Evolutionary conservation across 2,113 vertebrate genomes (phyloP), one percentile per base, ranked within the genome.

Genomic region (Cnemophilus loriae): DNA sequence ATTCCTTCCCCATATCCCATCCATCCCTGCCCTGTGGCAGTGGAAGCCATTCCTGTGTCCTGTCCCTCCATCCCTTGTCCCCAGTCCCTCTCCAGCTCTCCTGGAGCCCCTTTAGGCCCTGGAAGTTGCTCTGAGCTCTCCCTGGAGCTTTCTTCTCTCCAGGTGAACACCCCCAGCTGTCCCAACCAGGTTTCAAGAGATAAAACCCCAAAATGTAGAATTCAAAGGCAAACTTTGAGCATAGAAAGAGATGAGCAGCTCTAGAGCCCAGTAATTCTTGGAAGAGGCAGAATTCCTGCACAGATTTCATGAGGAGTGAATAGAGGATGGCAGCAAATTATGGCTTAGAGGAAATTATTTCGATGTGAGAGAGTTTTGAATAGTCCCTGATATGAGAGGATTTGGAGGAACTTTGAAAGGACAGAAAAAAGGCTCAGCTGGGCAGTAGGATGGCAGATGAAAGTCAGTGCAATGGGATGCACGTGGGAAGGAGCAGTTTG

Each of bases 401-500:
- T 84, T 94, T 70, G 79, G 77, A 87, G 64, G 69, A 91, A 80
- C 56, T 87, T 75, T 59, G 21, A 52, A 87, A 85, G 79, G 61
- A 71, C n/a, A 32, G 76, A 32, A 53, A 30, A 85, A 84, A 74
- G 47, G 21, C 69, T 73, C 79, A 70, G 8, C 59, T 81, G 88
- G 68, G 79, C 90, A 74, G 61, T 8, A 9, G 37, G 71, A 37
- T 33, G 67, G 59, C 39, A 93, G 92, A 90, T 80, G 61, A 74
- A 77, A 90, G 55, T 46, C 59, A 42, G 39, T 20, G 42, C 11
- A 33, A 65, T 27, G 41, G 11, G 47, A 77, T 65, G 46, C 21
- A 13, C 14, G 35, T 35, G 53, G 56, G 50, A 92, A 90, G 85
- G 76, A 88, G 30, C 7, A 39, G n/a, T 61, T 73, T 73, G 71